Conservation (phyloP, 2,888 invertebrate species). For the Mesoligia furuncula region DNA sequence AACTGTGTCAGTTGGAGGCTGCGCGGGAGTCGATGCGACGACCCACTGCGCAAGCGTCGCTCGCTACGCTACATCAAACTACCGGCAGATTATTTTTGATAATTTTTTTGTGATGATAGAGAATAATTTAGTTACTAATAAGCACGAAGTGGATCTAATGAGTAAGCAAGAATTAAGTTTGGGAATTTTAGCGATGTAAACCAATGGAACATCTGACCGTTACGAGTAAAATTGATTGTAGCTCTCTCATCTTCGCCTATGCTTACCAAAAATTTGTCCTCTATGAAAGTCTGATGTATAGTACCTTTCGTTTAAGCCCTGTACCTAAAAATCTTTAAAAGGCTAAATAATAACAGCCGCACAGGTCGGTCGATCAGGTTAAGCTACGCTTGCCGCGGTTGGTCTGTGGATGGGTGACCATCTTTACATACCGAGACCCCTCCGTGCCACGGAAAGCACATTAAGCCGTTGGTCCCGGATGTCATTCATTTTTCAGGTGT, state of each 20-base stretch:
- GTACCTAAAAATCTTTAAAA: neutral
- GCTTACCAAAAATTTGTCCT: neutral
- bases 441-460: too few relatives aligned
- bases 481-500: too few relatives aligned
- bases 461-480: too few relatives aligned
- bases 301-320: neutral
- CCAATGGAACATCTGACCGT: neutral
- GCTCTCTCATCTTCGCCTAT: neutral
- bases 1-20: slow-evolving; percentile 73
- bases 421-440: too few relatives aligned
- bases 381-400: too few relatives aligned
- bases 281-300: neutral
- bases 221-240: neutral
- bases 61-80: slow-evolving; percentile 23
- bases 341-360: too few relatives aligned
- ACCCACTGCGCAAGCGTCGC: slow-evolving; percentile 55
- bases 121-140: slow-evolving; percentile 31
- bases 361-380: too few relatives aligned
- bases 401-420: too few relatives aligned
- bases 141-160: slow-evolving; percentile 50
- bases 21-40: slow-evolving; percentile 36
- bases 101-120: slow-evolving; percentile 19
- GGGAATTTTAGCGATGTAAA: neutral
- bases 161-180: slow-evolving; percentile 23
- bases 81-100: slow-evolving; percentile 22